phyloP scores from a whole-genome alignment of 2,888 invertebrate species.

The Troides aeacus region DNA sequence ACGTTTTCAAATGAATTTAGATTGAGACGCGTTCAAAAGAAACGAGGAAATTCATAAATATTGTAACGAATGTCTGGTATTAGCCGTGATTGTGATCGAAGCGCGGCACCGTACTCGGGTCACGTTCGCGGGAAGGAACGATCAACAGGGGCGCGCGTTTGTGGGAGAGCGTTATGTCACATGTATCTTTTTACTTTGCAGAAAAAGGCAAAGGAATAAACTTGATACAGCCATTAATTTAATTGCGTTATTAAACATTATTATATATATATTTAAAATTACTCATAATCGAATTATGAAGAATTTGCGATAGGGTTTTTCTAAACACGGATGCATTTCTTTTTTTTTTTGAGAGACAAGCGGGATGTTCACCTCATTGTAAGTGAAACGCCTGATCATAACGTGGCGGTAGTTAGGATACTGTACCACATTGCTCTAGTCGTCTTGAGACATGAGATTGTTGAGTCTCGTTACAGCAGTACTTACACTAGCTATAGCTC shows the following conservation, averaged over 20 bases:
- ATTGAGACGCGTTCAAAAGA: constrained; percentile 12
- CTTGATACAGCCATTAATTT: background rate
- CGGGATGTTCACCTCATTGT: too few relatives aligned
- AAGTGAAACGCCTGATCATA: too few relatives aligned
- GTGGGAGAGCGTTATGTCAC: background rate
- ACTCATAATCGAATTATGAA: too few relatives aligned
- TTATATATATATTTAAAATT: too few relatives aligned
- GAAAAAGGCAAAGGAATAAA: background rate
- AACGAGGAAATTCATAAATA: constrained; percentile 29
- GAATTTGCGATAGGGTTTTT: too few relatives aligned
- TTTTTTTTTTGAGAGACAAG: too few relatives aligned
- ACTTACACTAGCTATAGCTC: too few relatives aligned
- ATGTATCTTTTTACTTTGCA: background rate
- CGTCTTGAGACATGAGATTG: too few relatives aligned
- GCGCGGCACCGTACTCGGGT: constrained; percentile 13
- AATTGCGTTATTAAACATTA: background rate
- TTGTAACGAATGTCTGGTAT: constrained; percentile 26
- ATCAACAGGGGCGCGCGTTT: constrained; percentile 13
- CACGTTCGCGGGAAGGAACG: constrained; percentile 23
- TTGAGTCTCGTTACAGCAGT: too few relatives aligned
- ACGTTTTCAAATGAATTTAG: constrained; percentile 22
- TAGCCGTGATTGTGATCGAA: constrained; percentile 28
- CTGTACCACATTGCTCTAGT: too few relatives aligned
- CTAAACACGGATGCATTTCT: too few relatives aligned
- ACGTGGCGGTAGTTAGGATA: too few relatives aligned